Evolutionary conservation across 2,888 invertebrate species (phyloP).

Genomic region (Dexiosoma caninum): DNA sequence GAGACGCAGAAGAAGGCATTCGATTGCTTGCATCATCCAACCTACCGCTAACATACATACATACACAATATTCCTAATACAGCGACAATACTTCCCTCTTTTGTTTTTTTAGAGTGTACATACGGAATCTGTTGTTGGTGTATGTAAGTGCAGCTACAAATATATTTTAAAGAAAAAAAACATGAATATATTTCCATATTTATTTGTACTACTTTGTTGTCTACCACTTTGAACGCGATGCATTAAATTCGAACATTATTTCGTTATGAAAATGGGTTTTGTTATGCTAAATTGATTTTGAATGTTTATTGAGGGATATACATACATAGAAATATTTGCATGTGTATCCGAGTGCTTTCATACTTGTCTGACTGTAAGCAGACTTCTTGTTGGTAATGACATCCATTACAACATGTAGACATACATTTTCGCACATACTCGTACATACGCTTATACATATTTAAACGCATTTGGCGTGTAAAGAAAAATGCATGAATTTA

Average conservation of each 20-base stretch:
- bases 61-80: not conserved
- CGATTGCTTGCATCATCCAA: not conserved
- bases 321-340: slow-evolving; percentile 40
- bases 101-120: not conserved
- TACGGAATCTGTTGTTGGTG: too few relatives aligned
- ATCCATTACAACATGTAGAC: not conserved
- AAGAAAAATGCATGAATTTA: slow-evolving; percentile 47
- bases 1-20: not conserved
- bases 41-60: not conserved
- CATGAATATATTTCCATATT: not conserved
- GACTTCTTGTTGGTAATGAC: not conserved
- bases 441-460: not conserved
- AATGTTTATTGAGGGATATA: slow-evolving; percentile 55
- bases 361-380: not conserved
- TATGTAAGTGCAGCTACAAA: not conserved
- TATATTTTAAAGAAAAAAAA: not conserved
- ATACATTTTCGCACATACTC: too few relatives aligned
- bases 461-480: not conserved
- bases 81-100: not conserved
- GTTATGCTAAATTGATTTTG: slow-evolving; percentile 61
- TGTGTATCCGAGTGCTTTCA: not conserved
- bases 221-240: slow-evolving; percentile 53
- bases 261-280: slow-evolving; percentile 56
- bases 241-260: slow-evolving; percentile 55
- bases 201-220: slow-evolving; percentile 1